Percentiles rank a stretch among this genome's conserved stretches.
Conservation (phyloP, 37 sponge, comb jelly and placozoan genomes). For the Chondrosia reniformis region DNA sequence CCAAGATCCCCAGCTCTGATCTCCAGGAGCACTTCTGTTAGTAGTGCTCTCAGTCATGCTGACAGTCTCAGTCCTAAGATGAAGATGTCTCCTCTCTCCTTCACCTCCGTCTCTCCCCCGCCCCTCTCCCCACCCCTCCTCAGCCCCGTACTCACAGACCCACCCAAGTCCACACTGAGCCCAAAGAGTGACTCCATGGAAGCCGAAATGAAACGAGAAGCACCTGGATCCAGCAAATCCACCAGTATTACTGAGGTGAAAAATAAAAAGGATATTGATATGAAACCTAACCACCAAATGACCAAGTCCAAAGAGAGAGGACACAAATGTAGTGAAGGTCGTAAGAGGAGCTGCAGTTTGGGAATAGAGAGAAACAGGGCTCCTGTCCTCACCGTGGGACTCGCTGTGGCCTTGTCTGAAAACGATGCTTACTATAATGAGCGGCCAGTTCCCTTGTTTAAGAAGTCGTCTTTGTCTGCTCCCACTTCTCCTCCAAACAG, state of each 20-base stretch:
- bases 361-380: not conserved
- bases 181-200: not conserved
- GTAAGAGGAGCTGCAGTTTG: not conserved
- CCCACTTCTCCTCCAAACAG: too few relatives aligned
- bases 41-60: not conserved
- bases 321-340: not conserved
- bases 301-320: not conserved
- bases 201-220: not conserved
- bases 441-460: not conserved
- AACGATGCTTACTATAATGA: not conserved
- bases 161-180: too few relatives aligned
- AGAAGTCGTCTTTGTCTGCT: not conserved
- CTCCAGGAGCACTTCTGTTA: not conserved
- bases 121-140: conserved; percentile 12
- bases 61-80: not conserved
- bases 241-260: not conserved
- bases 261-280: not conserved
- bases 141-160: not conserved
- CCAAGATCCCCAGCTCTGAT: not conserved
- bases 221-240: not conserved
- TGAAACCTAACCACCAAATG: not conserved
- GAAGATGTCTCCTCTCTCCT: conserved; percentile 23
- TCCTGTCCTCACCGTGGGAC: conserved; percentile 9
- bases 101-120: conserved; percentile 1
- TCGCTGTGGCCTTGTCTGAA: not conserved